Conservation (phyloP, 2,888 invertebrate species). For the Phortica okadai region DNA sequence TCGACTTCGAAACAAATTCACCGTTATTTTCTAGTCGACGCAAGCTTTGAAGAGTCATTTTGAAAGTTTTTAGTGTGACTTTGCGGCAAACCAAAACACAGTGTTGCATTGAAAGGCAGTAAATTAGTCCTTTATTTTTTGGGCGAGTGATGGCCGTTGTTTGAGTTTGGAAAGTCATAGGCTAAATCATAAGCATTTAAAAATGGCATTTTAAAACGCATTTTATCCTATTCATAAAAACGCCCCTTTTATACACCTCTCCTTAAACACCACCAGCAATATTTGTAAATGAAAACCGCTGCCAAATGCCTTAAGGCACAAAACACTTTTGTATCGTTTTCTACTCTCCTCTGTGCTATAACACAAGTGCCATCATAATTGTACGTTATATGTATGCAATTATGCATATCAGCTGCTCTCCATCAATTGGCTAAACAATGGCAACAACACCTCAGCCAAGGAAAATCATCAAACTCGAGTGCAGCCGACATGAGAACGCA, state of each 20-base stretch:
- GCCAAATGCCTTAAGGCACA: conserved; percentile 40
- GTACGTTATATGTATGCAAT: neutral
- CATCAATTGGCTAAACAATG: conserved; percentile 4
- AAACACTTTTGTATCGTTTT: neutral
- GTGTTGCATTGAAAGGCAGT: conserved; percentile 51
- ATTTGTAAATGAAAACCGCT: conserved; percentile 32
- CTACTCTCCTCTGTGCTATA: neutral
- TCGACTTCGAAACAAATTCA: conserved; percentile 45
- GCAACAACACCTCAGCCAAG: conserved; percentile 12
- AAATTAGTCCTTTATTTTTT: neutral
- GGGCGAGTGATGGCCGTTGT: no score
- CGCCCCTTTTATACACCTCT: neutral
- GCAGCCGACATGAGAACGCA: conserved; percentile 2
- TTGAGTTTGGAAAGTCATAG: no score
- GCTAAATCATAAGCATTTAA: no score
- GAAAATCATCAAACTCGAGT: conserved; percentile 14
- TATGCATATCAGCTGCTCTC: conserved; percentile 10
- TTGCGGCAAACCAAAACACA: conserved; percentile 34
- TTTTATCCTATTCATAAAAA: neutral
- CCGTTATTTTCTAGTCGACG: conserved; percentile 59
- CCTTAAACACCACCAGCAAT: conserved; percentile 48
- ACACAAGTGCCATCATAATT: conserved; percentile 23
- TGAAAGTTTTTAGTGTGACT: conserved; percentile 15
- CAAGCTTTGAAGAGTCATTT: neutral
- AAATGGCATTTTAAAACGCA: no score